Conservation (phyloP, 2,113 vertebrate species). For the Lagopus leucura region DNA sequence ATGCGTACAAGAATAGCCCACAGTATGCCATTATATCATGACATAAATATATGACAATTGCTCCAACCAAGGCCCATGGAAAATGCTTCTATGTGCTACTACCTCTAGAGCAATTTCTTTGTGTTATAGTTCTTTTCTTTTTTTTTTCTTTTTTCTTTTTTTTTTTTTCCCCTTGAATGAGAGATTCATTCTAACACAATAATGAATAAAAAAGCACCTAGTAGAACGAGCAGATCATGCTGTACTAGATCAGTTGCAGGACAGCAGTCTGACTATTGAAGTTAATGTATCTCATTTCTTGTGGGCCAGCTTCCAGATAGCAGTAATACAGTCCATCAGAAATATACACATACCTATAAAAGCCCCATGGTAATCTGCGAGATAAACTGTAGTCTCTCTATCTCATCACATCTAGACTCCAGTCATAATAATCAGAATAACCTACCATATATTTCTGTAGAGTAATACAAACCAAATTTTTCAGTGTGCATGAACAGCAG, state of each 20-base stretch:
- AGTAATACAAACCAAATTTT: neutral
- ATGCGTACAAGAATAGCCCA: slow-evolving; percentile 77
- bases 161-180: neutral
- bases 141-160: slow-evolving; percentile 11
- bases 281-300: neutral
- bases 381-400: neutral
- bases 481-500: neutral
- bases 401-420: neutral
- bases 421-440: neutral
- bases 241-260: neutral
- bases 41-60: slow-evolving; percentile 81
- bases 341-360: neutral
- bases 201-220: neutral
- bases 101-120: slow-evolving; percentile 64
- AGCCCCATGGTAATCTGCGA: fast-evolving
- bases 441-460: neutral
- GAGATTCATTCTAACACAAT: slow-evolving; percentile 16
- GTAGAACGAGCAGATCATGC: neutral
- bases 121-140: neutral
- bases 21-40: slow-evolving; percentile 78
- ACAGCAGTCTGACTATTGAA: neutral
- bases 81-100: slow-evolving; percentile 68
- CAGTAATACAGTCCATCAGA: neutral
- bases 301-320: neutral
- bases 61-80: slow-evolving; percentile 73